Conservation (phyloP, 64 coral and sea anemone genomes). For the Pocillopora verrucosa region DNA sequence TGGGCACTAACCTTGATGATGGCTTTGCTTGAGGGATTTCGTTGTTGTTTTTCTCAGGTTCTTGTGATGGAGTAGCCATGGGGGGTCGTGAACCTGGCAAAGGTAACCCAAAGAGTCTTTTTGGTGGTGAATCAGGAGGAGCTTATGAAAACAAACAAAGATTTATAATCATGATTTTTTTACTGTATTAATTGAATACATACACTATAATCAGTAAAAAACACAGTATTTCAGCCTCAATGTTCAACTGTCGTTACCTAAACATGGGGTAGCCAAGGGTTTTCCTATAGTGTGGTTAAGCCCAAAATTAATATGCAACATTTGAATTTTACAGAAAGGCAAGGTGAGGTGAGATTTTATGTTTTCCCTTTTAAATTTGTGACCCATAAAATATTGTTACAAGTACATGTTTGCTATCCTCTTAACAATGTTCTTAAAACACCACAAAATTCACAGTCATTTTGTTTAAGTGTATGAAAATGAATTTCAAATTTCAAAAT, state of each 20-base stretch:
- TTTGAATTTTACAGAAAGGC: no score
- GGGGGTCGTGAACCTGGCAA: neutral
- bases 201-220: neutral
- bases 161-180: neutral
- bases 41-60: conserved; percentile 22
- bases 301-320: no score
- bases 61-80: neutral
- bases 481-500: no score
- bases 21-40: neutral
- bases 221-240: neutral
- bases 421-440: no score
- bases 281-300: neutral
- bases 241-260: neutral
- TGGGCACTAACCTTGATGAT: neutral
- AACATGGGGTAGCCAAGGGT: neutral
- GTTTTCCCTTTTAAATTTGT: no score
- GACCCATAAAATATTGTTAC: no score
- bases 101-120: neutral
- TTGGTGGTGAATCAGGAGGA: neutral
- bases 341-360: no score
- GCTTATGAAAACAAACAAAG: neutral
- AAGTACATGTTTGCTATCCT: no score
- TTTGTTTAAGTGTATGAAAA: no score
- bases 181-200: neutral
- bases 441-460: no score